Conservation (phyloP, 2,797 vertebrate genomes). For the Amblyraja radiata region DNA sequence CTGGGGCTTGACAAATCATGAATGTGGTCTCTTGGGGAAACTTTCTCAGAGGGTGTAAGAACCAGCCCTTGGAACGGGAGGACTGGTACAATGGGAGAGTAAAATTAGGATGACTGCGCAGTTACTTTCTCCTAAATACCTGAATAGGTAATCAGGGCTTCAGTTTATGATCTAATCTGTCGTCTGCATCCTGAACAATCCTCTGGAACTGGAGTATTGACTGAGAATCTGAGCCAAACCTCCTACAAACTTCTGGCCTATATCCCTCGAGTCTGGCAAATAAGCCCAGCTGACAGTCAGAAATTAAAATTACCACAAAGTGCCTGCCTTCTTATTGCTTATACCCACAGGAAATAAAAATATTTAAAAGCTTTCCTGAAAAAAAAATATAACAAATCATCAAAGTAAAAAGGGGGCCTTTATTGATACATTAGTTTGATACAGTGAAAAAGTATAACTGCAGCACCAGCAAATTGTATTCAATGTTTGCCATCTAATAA, state of each 20-base stretch:
- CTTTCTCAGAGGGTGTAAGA: not conserved
- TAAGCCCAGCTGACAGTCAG: not conserved
- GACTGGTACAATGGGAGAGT: not conserved
- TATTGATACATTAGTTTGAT: conserved; percentile 21
- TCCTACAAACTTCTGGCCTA: not conserved
- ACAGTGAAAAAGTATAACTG: not conserved
- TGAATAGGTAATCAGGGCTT: not conserved
- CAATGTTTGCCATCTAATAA: conserved; percentile 21
- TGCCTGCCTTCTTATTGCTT: conserved; percentile 18
- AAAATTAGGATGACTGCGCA: not conserved
- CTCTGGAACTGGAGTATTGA: not conserved
- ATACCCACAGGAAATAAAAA: conserved; percentile 13
- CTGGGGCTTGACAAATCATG: not conserved
- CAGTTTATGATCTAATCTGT: not conserved
- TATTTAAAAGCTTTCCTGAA: conserved; percentile 12
- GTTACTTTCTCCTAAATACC: not conserved
- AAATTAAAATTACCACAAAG: conserved; percentile 17
- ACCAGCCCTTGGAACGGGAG: not conserved
- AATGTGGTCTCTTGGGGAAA: not conserved
- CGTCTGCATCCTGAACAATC: not conserved
- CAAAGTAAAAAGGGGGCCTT: not conserved
- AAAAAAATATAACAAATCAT: not conserved
- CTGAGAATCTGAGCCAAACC: not conserved
- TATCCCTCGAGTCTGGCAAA: not conserved
- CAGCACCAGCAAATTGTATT: conserved; percentile 13